Conservation (phyloP, 2,113 vertebrate genomes). For the Sarotherodon lohbergeri region DNA sequence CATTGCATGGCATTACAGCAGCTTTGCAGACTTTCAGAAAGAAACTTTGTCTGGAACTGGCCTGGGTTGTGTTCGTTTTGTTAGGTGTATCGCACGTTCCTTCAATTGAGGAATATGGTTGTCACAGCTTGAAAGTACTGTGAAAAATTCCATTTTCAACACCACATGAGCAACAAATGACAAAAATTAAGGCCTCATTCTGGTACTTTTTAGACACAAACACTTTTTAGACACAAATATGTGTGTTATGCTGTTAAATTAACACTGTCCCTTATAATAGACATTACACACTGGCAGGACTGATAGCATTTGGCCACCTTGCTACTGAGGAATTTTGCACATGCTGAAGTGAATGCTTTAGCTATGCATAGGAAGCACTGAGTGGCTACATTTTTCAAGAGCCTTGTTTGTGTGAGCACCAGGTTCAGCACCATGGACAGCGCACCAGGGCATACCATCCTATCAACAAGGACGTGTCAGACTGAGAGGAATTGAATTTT, state of each 20-base stretch:
- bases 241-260: neutral
- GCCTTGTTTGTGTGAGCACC: neutral
- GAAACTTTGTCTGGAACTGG: neutral
- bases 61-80: neutral
- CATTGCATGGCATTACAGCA: neutral
- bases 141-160: neutral
- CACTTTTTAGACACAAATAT: neutral
- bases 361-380: neutral
- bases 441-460: neutral
- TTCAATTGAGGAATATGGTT: neutral
- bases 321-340: neutral
- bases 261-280: neutral
- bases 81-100: neutral
- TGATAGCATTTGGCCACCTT: neutral
- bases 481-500: neutral
- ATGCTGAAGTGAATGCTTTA: neutral
- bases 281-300: neutral
- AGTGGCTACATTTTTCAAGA: neutral
- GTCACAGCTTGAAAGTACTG: neutral
- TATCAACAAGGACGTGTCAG: neutral
- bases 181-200: neutral
- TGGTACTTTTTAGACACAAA: neutral
- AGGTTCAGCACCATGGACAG: slow-evolving; percentile 40
- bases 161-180: neutral
- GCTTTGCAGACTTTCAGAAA: neutral